phyloP scores from a whole-genome alignment of 2,888 invertebrate species.

The Aporophyla nigra region DNA sequence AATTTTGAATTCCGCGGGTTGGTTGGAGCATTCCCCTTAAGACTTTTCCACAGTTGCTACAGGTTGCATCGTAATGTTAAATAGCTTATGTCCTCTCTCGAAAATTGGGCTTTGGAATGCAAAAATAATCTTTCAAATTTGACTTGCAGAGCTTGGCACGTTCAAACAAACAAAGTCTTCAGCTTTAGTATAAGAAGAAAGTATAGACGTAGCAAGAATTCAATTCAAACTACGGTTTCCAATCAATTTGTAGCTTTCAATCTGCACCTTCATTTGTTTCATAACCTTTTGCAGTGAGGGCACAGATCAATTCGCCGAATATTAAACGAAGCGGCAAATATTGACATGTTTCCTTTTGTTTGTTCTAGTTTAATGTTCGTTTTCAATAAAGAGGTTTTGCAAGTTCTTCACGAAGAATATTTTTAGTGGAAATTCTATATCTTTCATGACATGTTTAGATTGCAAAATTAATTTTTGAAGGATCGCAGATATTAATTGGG shows the following conservation, averaged over 20 bases:
- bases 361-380: conserved; percentile 24
- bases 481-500: neutral
- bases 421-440: conserved; percentile 10
- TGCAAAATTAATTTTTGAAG: neutral
- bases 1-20: too few relatives aligned
- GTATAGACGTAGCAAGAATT: neutral
- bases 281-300: neutral
- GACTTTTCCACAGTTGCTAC: too few relatives aligned
- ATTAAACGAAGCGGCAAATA: conserved; percentile 28
- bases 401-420: conserved; percentile 3
- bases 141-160: too few relatives aligned
- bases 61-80: too few relatives aligned
- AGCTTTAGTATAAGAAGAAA: too few relatives aligned
- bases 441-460: neutral
- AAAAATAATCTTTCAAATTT: too few relatives aligned
- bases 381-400: conserved; percentile 20
- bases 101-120: too few relatives aligned
- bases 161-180: too few relatives aligned
- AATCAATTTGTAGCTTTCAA: neutral
- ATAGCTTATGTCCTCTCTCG: too few relatives aligned
- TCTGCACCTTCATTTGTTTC: conserved; percentile 12
- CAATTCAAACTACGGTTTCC: neutral
- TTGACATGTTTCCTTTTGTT: conserved; percentile 19
- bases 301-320: neutral
- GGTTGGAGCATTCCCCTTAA: too few relatives aligned